Evolutionary conservation across 1,140 invertebrate genomes (phyloP).

Genomic region (Cydia amplana): DNA sequence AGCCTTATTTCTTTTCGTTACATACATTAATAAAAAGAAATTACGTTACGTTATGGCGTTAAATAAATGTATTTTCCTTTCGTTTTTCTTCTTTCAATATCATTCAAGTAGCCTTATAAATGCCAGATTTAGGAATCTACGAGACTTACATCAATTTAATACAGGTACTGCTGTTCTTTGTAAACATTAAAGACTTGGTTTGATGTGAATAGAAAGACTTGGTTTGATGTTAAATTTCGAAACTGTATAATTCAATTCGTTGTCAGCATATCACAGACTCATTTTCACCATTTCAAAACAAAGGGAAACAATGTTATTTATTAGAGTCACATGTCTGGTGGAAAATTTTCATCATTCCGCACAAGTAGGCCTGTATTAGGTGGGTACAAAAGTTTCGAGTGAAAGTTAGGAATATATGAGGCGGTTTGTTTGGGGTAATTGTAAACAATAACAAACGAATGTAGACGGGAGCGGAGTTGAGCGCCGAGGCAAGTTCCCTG

Average conservation of each 20-base stretch:
- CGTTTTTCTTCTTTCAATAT: too few relatives aligned
- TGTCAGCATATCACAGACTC: conserved; percentile 7
- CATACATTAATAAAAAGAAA: too few relatives aligned
- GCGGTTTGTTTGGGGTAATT: conserved; percentile 56
- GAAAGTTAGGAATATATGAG: conserved; percentile 52
- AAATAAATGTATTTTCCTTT: too few relatives aligned
- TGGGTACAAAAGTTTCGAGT: conserved; percentile 43
- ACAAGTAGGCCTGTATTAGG: conserved; percentile 43
- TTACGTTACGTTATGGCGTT: too few relatives aligned
- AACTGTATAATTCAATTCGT: neutral
- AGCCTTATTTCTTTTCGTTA: too few relatives aligned
- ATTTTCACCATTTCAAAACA: conserved; percentile 19
- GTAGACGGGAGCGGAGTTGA: conserved; percentile 38
- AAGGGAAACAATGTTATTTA: conserved; percentile 34
- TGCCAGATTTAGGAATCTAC: too few relatives aligned
- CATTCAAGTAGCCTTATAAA: too few relatives aligned
- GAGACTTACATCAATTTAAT: too few relatives aligned
- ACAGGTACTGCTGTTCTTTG: too few relatives aligned
- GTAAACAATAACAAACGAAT: conserved; percentile 62
- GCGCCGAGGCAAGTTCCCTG: conserved; percentile 35
- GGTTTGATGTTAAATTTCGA: neutral
- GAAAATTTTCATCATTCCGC: conserved; percentile 46
- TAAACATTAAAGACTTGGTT: neutral
- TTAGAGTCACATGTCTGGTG: conserved; percentile 36
- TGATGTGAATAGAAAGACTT: neutral